Percentiles rank a stretch among this genome's conserved stretches.
Evolutionary conservation across 2,113 vertebrate genomes (phyloP).

Genomic region (Ondatra zibethicus): DNA sequence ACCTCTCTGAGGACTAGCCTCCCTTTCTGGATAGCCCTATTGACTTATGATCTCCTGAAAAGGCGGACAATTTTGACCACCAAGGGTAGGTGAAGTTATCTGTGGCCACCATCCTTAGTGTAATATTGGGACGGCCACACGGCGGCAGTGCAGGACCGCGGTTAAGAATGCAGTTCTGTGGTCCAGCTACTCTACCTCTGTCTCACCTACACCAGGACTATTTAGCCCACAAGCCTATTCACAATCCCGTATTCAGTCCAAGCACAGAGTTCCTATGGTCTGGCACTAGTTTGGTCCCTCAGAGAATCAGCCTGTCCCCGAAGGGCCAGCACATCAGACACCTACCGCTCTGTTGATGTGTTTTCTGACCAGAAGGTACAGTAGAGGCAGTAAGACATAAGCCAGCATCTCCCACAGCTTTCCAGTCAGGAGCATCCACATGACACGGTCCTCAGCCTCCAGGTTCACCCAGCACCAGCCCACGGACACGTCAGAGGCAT

Average conservation of each 20-base stretch:
- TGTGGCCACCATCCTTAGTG: background rate
- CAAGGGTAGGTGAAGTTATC: background rate
- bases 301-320: background rate
- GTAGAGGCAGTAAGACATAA: constrained; percentile 91
- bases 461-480: constrained; percentile 98
- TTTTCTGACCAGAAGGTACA: constrained; percentile 95
- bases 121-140: background rate
- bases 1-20: background rate
- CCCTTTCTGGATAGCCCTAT: background rate
- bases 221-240: background rate
- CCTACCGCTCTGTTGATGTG: constrained; percentile 95
- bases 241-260: fast-evolving
- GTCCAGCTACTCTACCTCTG: background rate
- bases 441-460: constrained; percentile 87
- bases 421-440: constrained; percentile 97
- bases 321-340: background rate
- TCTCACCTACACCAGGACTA: background rate
- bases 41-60: background rate
- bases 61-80: background rate
- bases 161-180: background rate
- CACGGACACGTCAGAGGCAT: constrained; percentile 96
- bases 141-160: constrained; percentile 25
- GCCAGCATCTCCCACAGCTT: constrained; percentile 98
- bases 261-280: background rate
- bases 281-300: background rate